Base-by-base conservation (phyloP, 2,797 vertebrate species). In the Alfaro cultratus region DNA sequence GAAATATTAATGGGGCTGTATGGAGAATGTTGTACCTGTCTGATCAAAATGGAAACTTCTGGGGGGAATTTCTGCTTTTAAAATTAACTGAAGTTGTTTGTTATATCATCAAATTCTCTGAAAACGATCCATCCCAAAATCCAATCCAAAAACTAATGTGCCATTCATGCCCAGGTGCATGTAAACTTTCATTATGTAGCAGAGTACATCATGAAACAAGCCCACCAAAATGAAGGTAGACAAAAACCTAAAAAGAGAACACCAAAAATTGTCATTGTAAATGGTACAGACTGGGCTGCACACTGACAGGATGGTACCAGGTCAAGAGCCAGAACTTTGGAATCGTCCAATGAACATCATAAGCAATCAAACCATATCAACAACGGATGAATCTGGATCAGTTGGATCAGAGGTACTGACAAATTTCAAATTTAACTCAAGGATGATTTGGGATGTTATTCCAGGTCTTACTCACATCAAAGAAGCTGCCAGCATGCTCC, bases 401-500 rank as follows among this genome's bases (percentile, higher is more conserved):
- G 57, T 15, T 60, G 29, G 13, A 62, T 34, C 57, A 31, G 29
- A 34, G 6, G 12, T 8, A 10, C 26, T n/a, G 26, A 57, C n/a
- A 57, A 57, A 57, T 57, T 18, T 64, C 6, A 3, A 13, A 36
- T 43, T 2, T 29, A 12, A 13, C 9, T 53, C 49, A 57, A 77
- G 34, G 51, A 26, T n/a, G n/a, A 45, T 3, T 9, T 60, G 23
- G 12, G 11, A 55, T 15, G 47, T 13, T 7, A 34, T 64, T 64
- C 13, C 31, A 64, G 47, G 26, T 64, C 76, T 49, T 36, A 95
- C 98, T 98, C 94, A 99, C 98, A 74, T 99, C 98, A 91, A 99
- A 99, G 95, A 99, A 99, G 82, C 94, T 95, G 77, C 98, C 97
- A n/a, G 97, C 97, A 0, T 99, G 97, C 84, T 99, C 98, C 95